phyloP scores from a whole-genome alignment of 1,140 invertebrate species.

The Asbolus verrucosus region DNA sequence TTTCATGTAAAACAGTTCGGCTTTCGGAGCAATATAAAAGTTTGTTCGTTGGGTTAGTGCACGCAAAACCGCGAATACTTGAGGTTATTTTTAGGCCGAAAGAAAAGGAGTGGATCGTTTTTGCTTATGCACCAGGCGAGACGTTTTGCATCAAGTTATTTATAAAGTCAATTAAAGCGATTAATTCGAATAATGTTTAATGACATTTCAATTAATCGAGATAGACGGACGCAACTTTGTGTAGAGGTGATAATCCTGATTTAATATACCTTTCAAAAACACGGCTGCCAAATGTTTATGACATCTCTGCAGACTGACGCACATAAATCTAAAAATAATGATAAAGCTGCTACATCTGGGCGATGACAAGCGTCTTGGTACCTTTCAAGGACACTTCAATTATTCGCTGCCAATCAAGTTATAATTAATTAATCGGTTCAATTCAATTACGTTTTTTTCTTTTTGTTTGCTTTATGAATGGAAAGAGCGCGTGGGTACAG shows the following conservation, averaged over 20 bases:
- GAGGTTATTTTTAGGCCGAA: slow-evolving; percentile 4
- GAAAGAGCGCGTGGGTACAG: neutral
- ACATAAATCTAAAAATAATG: slow-evolving; percentile 38
- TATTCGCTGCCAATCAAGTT: neutral
- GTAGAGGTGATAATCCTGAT: slow-evolving; percentile 9
- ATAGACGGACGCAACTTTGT: neutral
- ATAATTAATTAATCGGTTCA: neutral
- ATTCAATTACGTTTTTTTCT: neutral
- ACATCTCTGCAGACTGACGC: slow-evolving; percentile 13
- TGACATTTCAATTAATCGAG: slow-evolving; percentile 2
- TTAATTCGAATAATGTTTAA: neutral
- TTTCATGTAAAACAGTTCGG: neutral
- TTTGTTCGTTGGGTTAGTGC: slow-evolving; percentile 7
- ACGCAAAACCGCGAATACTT: slow-evolving; percentile 27
- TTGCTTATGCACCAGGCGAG: neutral
- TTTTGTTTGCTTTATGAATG: neutral
- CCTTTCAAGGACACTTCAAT: neutral
- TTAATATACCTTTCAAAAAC: slow-evolving; percentile 10
- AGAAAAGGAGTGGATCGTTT: neutral
- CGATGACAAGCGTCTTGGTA: slow-evolving; percentile 12
- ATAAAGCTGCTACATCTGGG: slow-evolving; percentile 35
- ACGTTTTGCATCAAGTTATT: slow-evolving; percentile 11
- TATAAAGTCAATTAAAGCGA: neutral
- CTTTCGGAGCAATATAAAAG: neutral
- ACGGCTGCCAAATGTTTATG: slow-evolving; percentile 32